Conservation (phyloP, 1,140 invertebrate genomes). For the Macrobrachium nipponense region DNA sequence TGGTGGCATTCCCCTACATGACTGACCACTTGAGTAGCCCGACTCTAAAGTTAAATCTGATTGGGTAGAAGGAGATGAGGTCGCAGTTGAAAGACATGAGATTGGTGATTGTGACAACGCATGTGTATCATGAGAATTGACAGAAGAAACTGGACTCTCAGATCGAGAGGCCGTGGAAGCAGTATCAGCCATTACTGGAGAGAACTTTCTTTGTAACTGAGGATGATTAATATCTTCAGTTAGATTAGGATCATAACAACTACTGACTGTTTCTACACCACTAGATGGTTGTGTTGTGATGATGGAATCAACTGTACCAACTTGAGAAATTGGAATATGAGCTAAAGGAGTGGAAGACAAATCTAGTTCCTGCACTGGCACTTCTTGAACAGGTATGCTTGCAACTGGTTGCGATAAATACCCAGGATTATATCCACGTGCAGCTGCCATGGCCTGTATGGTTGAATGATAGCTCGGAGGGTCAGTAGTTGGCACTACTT, state of each 20-base stretch:
- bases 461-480: conserved; percentile 92
- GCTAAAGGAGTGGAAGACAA: conserved; percentile 72
- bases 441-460: conserved; percentile 85
- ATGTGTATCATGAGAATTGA: conserved; percentile 70
- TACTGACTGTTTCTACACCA: conserved; percentile 46
- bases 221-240: conserved; percentile 69
- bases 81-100: conserved; percentile 64
- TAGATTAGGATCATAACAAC: conserved; percentile 47
- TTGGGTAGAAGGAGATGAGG: conserved; percentile 66
- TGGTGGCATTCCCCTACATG: conserved; percentile 61
- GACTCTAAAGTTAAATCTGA: conserved; percentile 62
- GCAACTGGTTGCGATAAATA: conserved; percentile 58
- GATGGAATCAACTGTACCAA: conserved; percentile 49
- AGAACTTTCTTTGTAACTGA: conserved; percentile 76
- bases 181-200: conserved; percentile 73
- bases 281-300: conserved; percentile 42
- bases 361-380: conserved; percentile 63
- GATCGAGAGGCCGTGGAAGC: conserved; percentile 70
- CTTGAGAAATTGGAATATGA: conserved; percentile 60
- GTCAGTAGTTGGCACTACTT: conserved; percentile 84
- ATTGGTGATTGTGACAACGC: conserved; percentile 66
- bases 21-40: conserved; percentile 63
- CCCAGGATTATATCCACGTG: conserved; percentile 70
- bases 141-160: conserved; percentile 72
- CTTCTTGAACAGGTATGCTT: conserved; percentile 62